Evolutionary conservation across 2,888 invertebrate genomes (phyloP).

Genomic region (Lepeophtheirus nordmannii): DNA sequence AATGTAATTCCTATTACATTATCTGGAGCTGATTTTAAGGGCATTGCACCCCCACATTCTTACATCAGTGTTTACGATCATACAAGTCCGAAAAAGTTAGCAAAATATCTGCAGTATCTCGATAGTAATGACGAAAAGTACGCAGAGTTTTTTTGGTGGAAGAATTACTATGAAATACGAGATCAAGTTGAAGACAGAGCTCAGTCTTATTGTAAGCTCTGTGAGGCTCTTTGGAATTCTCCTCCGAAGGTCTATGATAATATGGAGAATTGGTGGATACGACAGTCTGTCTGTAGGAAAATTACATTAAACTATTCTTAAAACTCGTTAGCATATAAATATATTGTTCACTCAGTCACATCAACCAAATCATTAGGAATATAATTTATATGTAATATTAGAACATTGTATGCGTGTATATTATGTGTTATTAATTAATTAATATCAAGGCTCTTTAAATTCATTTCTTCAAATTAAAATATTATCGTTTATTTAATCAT

Average conservation of each 20-base stretch:
- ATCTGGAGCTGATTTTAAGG: constrained; percentile 31
- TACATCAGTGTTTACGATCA: constrained; percentile 32
- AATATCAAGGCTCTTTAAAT: too few relatives aligned
- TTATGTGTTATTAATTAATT: too few relatives aligned
- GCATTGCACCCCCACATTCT: constrained; percentile 31
- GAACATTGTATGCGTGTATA: too few relatives aligned
- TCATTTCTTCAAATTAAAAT: too few relatives aligned
- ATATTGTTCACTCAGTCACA: too few relatives aligned
- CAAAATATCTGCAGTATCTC: constrained; percentile 29
- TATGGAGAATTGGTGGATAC: constrained; percentile 19
- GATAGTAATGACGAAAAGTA: constrained; percentile 28
- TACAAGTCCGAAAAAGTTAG: constrained; percentile 30
- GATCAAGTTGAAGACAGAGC: not conserved
- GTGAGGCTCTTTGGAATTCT: constrained; percentile 3
- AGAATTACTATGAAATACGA: constrained; percentile 24
- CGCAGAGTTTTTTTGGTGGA: constrained; percentile 29
- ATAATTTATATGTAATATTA: too few relatives aligned
- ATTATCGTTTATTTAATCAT: too few relatives aligned
- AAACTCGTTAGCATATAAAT: not conserved
- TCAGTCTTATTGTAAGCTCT: constrained; percentile 19
- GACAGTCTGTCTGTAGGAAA: not conserved
- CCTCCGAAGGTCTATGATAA: constrained; percentile 9
- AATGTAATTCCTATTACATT: constrained; percentile 31
- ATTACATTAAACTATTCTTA: not conserved
- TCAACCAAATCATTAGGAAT: too few relatives aligned